phyloP scores from a whole-genome alignment of 2,113 vertebrate species.

The Narcine bancroftii region DNA sequence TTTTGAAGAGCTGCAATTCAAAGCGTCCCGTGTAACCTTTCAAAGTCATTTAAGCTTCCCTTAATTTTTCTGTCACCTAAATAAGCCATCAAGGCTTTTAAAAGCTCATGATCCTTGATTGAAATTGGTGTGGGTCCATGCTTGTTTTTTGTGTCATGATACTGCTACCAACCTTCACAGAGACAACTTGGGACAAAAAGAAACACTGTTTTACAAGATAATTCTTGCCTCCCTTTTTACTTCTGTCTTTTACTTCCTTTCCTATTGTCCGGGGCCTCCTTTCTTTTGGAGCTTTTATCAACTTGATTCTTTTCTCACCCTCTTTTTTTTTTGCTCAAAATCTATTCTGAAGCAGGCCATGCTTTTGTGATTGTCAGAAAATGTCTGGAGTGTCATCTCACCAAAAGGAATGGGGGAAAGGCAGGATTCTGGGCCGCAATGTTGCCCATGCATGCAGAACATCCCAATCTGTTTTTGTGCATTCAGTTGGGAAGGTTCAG shows the following conservation, averaged over 20 bases:
- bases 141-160: constrained; percentile 45
- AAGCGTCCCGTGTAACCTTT: constrained; percentile 56
- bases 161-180: constrained; percentile 51
- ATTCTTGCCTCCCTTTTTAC: constrained; percentile 64
- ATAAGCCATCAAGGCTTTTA: constrained; percentile 51
- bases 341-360: constrained; percentile 50
- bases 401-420: constrained; percentile 62
- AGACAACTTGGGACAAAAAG: constrained; percentile 42
- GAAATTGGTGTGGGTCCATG: constrained; percentile 45
- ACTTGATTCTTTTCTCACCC: constrained; percentile 49
- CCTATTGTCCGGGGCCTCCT: constrained; percentile 54
- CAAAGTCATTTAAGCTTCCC: constrained; percentile 59
- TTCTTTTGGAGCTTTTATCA: constrained; percentile 48
- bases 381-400: constrained; percentile 60
- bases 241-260: constrained; percentile 56
- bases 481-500: constrained; percentile 66
- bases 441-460: constrained; percentile 70
- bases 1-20: constrained; percentile 39
- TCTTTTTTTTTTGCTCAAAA: constrained; percentile 50
- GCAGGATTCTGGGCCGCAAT: constrained; percentile 56
- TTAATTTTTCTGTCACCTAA: constrained; percentile 40
- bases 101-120: constrained; percentile 50
- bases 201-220: constrained; percentile 62
- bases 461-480: constrained; percentile 76
- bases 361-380: constrained; percentile 65